A percentile compares a stretch with the other conserved stretches of the same genome.
Evolutionary conservation across 2,797 vertebrate species (phyloP).

Genomic region (Amniataba percoides): DNA sequence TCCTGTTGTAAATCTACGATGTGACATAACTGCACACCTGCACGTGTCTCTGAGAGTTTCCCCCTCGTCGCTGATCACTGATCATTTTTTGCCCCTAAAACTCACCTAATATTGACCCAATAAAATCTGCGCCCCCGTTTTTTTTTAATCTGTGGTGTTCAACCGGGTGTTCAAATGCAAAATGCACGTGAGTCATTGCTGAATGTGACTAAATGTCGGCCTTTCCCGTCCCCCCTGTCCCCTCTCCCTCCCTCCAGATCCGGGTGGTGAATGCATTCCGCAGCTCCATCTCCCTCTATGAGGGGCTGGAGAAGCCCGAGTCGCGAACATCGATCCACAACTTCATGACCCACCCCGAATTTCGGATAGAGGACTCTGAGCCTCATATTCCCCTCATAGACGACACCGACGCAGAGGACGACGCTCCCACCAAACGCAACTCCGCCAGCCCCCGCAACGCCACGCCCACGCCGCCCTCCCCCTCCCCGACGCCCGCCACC

Average conservation of each 20-base stretch:
- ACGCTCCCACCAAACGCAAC: conserved; percentile 97
- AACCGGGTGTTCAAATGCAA: conserved; percentile 45
- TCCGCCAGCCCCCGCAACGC: conserved; percentile 85
- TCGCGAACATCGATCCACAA: conserved; percentile 98
- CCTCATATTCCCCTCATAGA: conserved; percentile 99
- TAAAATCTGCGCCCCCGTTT: conserved; percentile 54
- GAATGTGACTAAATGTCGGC: conserved; percentile 64
- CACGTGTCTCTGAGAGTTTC: conserved; percentile 85
- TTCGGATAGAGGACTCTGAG: conserved; percentile 99
- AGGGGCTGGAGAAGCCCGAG: conserved; percentile 98
- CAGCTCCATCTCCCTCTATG: conserved; percentile 99
- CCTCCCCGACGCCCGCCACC: conserved; percentile 46
- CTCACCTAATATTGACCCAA: conserved; percentile 83
- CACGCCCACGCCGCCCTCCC: conserved; percentile 87
- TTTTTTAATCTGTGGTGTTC: conserved; percentile 58
- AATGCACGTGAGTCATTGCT: conserved; percentile 28
- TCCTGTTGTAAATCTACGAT: conserved; percentile 18
- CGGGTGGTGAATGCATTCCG: conserved; percentile 99
- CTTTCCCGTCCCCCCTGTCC: conserved; percentile 35
- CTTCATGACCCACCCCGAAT: conserved; percentile 99
- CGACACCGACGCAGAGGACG: conserved; percentile 98
- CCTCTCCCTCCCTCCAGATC: conserved; percentile 87
- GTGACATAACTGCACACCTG: conserved; percentile 88
- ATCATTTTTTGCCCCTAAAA: conserved; percentile 78
- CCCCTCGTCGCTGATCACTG: conserved; percentile 87